Conservation (phyloP, 2,888 invertebrate genomes). For the Brenthis ino region DNA sequence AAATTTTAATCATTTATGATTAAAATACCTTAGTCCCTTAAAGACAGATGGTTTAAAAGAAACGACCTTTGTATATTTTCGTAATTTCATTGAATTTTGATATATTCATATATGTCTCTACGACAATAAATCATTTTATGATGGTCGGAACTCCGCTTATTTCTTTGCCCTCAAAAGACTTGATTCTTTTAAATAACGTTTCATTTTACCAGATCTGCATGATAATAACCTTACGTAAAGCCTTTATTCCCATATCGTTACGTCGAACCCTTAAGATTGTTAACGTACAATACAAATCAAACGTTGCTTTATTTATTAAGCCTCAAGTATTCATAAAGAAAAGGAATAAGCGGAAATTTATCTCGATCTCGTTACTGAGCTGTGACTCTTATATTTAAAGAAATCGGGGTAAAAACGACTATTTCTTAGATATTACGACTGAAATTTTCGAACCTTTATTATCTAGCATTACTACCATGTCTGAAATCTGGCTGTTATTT, state of each 20-base stretch:
- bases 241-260: neutral
- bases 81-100: conserved; percentile 37
- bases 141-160: conserved; percentile 33
- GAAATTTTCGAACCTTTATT: conserved; percentile 75
- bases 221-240: neutral
- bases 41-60: conserved; percentile 30
- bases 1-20: conserved; percentile 8
- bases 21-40: conserved; percentile 18
- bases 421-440: conserved; percentile 75
- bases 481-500: conserved; percentile 69
- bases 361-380: conserved; percentile 47
- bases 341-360: conserved; percentile 40
- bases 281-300: too few relatives aligned
- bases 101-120: conserved; percentile 39
- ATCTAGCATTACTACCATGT: conserved; percentile 61
- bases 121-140: conserved; percentile 37
- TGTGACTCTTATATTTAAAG: conserved; percentile 53
- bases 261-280: too few relatives aligned
- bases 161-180: conserved; percentile 21
- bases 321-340: neutral
- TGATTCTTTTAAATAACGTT: neutral
- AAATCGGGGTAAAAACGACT: conserved; percentile 53
- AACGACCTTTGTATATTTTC: conserved; percentile 34
- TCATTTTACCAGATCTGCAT: neutral
- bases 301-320: neutral